These are phyloP conservation scores for Dolichoris vasculosae DNA, from an alignment of 1,140 invertebrate species.

Conservation along the genomic window DNA sequence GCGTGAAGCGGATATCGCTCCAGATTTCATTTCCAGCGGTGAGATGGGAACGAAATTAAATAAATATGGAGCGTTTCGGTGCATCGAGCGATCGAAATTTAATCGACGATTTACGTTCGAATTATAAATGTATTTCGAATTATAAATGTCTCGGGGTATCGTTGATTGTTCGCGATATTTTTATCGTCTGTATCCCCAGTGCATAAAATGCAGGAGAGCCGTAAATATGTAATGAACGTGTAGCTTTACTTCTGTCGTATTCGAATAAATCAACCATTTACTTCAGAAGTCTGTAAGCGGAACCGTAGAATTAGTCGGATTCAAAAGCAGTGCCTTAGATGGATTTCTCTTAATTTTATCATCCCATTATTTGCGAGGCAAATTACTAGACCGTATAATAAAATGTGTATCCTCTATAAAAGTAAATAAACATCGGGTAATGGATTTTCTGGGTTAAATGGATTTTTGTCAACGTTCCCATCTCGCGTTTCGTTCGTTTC, in stretches of 20 bases:
- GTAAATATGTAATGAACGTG: neutral
- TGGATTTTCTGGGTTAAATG: slow-evolving; percentile 26
- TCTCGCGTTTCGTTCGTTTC: slow-evolving; percentile 8
- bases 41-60: neutral
- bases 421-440: slow-evolving; percentile 22
- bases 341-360: slow-evolving; percentile 25
- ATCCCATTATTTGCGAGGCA: neutral
- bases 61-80: neutral
- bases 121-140: neutral
- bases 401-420: neutral
- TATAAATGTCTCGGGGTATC: no score
- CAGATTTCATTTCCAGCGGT: neutral
- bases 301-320: neutral
- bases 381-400: neutral
- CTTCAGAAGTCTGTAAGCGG: neutral
- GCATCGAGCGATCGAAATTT: neutral
- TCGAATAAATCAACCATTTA: neutral
- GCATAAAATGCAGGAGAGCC: neutral
- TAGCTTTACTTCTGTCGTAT: neutral
- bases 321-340: neutral
- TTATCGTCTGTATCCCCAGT: neutral
- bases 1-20: neutral
- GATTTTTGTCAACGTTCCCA: slow-evolving; percentile 23
- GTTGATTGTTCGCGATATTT: neutral
- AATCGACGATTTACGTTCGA: neutral